phyloP scores from a whole-genome alignment of 1,140 invertebrate species.

The Agrilus planipennis region DNA sequence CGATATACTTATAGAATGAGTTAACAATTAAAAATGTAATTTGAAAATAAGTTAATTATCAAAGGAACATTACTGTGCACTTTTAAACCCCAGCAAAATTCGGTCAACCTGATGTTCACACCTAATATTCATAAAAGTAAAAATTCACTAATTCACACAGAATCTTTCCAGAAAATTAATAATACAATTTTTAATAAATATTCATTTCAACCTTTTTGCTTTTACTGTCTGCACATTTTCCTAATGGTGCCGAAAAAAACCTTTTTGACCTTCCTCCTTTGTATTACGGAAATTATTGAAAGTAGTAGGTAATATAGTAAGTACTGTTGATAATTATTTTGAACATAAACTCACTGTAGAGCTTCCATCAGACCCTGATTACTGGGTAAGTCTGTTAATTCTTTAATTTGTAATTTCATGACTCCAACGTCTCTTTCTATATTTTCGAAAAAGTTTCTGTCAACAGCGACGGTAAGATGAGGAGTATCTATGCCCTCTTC shows the following conservation, averaged over 20 bases:
- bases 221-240: not conserved
- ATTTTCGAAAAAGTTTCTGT: constrained; percentile 17
- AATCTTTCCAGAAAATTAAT: too few species aligned
- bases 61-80: not conserved
- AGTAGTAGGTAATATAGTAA: too few species aligned
- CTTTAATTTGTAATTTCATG: constrained; percentile 22
- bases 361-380: constrained; percentile 26
- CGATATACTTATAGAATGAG: too few species aligned
- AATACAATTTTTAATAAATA: too few species aligned
- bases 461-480: constrained; percentile 17
- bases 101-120: too few species aligned
- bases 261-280: too few species aligned
- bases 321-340: too few species aligned
- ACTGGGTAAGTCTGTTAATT: constrained; percentile 25
- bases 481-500: constrained; percentile 9
- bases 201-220: too few species aligned
- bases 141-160: too few species aligned
- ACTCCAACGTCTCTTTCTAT: constrained; percentile 20
- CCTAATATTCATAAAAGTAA: too few species aligned
- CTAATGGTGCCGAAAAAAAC: too few species aligned
- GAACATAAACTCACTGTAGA: constrained; percentile 14
- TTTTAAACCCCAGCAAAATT: too few species aligned
- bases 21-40: not conserved
- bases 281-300: not conserved
- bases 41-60: not conserved